phyloP scores from a whole-genome alignment of 2,888 invertebrate species.

The Cactoblastis cactorum region DNA sequence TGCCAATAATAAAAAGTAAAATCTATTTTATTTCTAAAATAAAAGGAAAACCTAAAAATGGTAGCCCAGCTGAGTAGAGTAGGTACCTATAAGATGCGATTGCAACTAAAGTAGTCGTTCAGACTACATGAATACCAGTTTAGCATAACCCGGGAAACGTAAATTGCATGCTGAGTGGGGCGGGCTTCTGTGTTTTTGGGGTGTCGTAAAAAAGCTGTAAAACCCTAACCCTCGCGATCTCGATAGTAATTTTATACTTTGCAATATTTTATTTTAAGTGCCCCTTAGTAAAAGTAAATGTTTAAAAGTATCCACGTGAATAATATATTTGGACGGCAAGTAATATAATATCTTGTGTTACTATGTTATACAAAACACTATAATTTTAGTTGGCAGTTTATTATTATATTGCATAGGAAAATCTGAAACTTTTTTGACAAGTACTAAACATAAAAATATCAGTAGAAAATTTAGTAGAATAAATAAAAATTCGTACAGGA shows the following conservation, averaged over 20 bases:
- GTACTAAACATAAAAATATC: too few relatives aligned
- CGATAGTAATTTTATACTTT: not conserved
- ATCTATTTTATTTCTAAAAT: not conserved
- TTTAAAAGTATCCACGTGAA: too few relatives aligned
- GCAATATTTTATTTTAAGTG: not conserved
- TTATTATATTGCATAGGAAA: too few relatives aligned
- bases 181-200: conserved; percentile 1
- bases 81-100: not conserved
- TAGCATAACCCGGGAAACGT: conserved; percentile 4
- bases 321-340: too few relatives aligned
- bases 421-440: too few relatives aligned
- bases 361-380: too few relatives aligned
- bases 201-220: not conserved
- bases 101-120: conserved; percentile 6
- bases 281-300: not conserved
- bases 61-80: not conserved
- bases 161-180: conserved; percentile 7
- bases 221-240: not conserved
- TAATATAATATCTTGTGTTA: too few relatives aligned
- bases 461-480: too few relatives aligned
- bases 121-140: conserved; percentile 1
- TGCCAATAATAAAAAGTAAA: not conserved
- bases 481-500: not conserved
- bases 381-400: too few relatives aligned
- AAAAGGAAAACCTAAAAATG: not conserved